Evolutionary conservation across 1,140 invertebrate genomes (phyloP), one percentile per base, ranked within the genome.

Genomic region (Arctopsyche grandis): DNA sequence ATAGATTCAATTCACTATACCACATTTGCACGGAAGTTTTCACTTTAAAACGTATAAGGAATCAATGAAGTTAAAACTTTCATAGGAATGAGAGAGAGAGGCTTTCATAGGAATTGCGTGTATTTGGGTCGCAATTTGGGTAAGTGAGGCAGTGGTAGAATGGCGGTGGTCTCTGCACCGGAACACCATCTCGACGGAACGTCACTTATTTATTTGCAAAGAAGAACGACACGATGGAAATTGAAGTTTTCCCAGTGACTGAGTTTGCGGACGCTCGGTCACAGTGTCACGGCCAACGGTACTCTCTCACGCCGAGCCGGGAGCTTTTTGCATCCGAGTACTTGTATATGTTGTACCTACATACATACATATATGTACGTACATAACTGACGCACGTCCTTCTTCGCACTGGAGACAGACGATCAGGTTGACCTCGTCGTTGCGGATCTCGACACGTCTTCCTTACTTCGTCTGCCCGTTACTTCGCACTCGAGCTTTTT

Each of bases 281-380:
- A 81, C 77, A 81, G 77, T 78, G 80, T 81, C 80, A 79, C 66
- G 63, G 43, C 12, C 66, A 78, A 78, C 77, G 77, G 77, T 48
- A 76, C 74, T 66, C 21, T 52, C 21, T 24, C 24, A 22, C 9
- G 43, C n/a, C 14, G 74, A n/a, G 21, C 7, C 69, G 7, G 12
- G 21, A 22, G n/a, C 9, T 46, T 48, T 48, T 10, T 75, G n/a
- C n/a, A n/a, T n/a, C n/a, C n/a, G n/a, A n/a, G n/a, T n/a, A n/a
- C n/a, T n/a, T n/a, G n/a, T n/a, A n/a, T n/a, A n/a, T 75, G 46
- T 63, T 38, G 26, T 19, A 12, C 48, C 26, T 14, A 4, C 26
- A 16, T 9, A 46, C n/a, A n/a, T n/a, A n/a, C n/a, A n/a, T n/a
- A n/a, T n/a, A n/a, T n/a, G n/a, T n/a, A n/a, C n/a, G n/a, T n/a